Evolutionary conservation across 1,140 invertebrate genomes (phyloP), one percentile per base, ranked within the genome.

Genomic region (Hypothenemus hampei): DNA sequence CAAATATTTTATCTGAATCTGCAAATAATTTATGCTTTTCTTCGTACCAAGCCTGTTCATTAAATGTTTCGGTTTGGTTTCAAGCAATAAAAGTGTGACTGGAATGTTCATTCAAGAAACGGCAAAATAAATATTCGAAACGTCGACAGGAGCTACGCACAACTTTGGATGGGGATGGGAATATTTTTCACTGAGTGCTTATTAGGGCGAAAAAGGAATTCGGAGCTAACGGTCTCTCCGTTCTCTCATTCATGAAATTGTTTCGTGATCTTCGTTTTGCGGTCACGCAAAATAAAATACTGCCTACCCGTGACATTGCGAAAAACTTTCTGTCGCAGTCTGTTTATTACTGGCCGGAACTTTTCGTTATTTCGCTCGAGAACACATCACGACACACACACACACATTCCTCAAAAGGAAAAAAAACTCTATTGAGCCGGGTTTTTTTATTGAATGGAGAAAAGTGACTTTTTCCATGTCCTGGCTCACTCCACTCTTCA

Each of bases 251-350:
- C 46, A 49, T 49, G 46, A 49, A 49, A 49, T 49, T 49, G 46
- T 49, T 49, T 39, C 46, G 46, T 49, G 46, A 37, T 49, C 46
- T 49, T 49, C 46, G 46, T 49, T 49, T 49, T 49, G 46, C 33
- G 46, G 46, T 37, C 46, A 36, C 33, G 16, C 33, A 49, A 49
- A 49, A 49, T 49, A 49, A 49, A 49, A 49, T 49, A 49, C 46
- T 49, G 46, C 46, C 46, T 37, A 49, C 33, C 21, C 46, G 46
- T 49, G 46, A 49, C 46, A 49, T 49, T 36, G 46, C 46, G 4
- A 49, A 49, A 49, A 49, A 49, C 19, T 37, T 49, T 49, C 39
- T 49, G 46, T 49, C 46, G 46, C 46, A 49, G 46, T 49, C 31
- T 21, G 46, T 49, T 49, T 49, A 49, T 49, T 49, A 49, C 46